Conservation (phyloP, 2,113 vertebrate species). For the Burhinus bistriatus region DNA sequence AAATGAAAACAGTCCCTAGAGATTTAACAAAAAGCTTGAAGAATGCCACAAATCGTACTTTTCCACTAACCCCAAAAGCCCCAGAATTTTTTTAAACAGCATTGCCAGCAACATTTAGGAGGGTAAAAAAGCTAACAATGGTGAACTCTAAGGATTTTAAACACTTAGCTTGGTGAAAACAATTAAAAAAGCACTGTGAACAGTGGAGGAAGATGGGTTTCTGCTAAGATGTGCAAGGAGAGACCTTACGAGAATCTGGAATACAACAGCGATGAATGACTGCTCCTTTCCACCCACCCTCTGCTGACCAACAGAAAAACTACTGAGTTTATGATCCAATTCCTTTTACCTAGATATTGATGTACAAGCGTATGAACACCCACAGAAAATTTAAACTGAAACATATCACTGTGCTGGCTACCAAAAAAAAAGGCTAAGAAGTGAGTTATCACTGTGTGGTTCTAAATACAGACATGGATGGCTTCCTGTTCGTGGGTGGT, state of each 20-base stretch:
- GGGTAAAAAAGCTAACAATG: neutral
- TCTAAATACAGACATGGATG: neutral
- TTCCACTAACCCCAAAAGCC: neutral
- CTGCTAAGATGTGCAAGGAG: neutral
- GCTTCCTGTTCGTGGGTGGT: neutral
- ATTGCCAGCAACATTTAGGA: neutral
- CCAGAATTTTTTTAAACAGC: neutral
- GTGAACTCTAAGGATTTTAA: neutral
- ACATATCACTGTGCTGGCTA: neutral
- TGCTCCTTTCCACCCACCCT: neutral
- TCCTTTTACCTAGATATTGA: neutral
- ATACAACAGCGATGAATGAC: neutral
- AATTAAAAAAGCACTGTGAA: neutral
- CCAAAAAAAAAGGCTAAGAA: neutral
- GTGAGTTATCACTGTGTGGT: neutral
- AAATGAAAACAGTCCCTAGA: neutral
- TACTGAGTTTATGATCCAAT: fast-evolving
- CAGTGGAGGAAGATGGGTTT: neutral
- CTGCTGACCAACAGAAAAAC: neutral
- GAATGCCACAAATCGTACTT: neutral
- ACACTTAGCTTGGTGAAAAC: neutral
- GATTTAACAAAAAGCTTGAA: neutral
- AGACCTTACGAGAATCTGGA: neutral
- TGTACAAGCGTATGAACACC: neutral
- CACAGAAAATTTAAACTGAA: neutral